Evolutionary conservation across 2,888 invertebrate genomes (phyloP).

Genomic region (Antheraea assamensis): DNA sequence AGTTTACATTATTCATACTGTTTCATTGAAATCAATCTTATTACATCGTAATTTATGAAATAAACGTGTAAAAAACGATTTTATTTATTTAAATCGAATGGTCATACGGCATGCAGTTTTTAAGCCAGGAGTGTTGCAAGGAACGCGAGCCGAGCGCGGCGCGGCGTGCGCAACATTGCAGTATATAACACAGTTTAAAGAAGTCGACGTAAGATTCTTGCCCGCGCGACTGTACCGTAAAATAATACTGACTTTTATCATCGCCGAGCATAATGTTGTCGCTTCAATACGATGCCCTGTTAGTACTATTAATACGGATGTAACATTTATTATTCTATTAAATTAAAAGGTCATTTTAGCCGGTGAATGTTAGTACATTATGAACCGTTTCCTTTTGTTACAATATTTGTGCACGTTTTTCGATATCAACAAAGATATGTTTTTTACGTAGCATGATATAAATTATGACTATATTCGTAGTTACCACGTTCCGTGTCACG

Average conservation of each 20-base stretch:
- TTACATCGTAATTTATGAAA: background rate
- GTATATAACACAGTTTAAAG: constrained; percentile 23
- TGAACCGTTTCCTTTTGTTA: constrained; percentile 22
- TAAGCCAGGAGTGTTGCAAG: background rate
- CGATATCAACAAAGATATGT: background rate
- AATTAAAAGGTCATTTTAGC: constrained; percentile 25
- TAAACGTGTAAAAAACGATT: background rate
- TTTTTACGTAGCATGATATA: background rate
- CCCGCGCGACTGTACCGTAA: constrained; percentile 64
- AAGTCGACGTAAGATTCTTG: constrained; percentile 47
- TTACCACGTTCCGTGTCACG: too few species aligned
- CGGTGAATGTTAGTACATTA: constrained; percentile 19
- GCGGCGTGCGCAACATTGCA: constrained; percentile 37
- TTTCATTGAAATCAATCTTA: background rate
- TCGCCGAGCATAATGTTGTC: constrained; percentile 64
- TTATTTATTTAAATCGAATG: background rate
- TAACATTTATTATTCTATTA: constrained; percentile 78
- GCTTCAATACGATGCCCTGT: constrained; percentile 69
- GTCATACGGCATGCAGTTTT: background rate
- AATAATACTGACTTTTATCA: constrained; percentile 68
- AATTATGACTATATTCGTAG: background rate
- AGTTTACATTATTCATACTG: background rate
- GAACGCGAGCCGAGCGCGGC: background rate
- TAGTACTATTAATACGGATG: constrained; percentile 76
- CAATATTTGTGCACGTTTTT: background rate